Conservation (phyloP, 2,888 invertebrate genomes). For the Rhingia campestris region DNA sequence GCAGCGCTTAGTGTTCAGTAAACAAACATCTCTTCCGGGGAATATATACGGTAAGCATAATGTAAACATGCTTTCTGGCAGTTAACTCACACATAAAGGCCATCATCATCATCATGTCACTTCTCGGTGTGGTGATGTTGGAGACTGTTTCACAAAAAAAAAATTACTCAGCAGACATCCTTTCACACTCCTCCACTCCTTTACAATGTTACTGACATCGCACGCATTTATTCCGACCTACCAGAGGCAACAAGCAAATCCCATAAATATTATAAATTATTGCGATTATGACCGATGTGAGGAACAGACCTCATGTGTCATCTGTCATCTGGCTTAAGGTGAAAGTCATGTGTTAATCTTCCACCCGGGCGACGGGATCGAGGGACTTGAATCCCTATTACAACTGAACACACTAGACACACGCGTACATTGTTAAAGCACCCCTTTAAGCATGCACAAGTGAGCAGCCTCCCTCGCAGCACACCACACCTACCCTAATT, state of each 20-base stretch:
- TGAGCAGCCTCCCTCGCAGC: not conserved
- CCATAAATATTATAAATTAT: slow-evolving; percentile 62
- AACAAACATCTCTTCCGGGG: slow-evolving; percentile 25
- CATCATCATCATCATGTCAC: slow-evolving; percentile 40
- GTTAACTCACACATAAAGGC: slow-evolving; percentile 50
- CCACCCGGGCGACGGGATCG: slow-evolving; percentile 10
- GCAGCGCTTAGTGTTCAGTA: not conserved
- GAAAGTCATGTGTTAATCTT: slow-evolving; percentile 50
- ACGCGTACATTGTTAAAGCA: slow-evolving; percentile 16
- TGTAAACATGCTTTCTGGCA: slow-evolving; percentile 55
- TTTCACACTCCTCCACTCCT: slow-evolving; percentile 25
- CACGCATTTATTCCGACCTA: not conserved
- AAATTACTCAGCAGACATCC: slow-evolving; percentile 9
- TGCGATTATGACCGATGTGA: slow-evolving; percentile 52
- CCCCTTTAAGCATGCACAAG: slow-evolving; percentile 20
- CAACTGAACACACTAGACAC: slow-evolving; percentile 12
- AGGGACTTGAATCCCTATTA: slow-evolving; percentile 44
- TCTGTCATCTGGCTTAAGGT: slow-evolving; percentile 24
- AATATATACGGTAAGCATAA: slow-evolving; percentile 55
- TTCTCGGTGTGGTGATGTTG: not conserved
- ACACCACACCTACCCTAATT: slow-evolving; percentile 15
- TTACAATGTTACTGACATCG: slow-evolving; percentile 13
- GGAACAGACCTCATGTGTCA: slow-evolving; percentile 18
- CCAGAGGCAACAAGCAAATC: slow-evolving; percentile 21
- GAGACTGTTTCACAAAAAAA: not conserved